These are phyloP conservation scores for Equus przewalskii DNA, from an alignment of 2,113 vertebrate genomes.

Conservation along the genomic window DNA sequence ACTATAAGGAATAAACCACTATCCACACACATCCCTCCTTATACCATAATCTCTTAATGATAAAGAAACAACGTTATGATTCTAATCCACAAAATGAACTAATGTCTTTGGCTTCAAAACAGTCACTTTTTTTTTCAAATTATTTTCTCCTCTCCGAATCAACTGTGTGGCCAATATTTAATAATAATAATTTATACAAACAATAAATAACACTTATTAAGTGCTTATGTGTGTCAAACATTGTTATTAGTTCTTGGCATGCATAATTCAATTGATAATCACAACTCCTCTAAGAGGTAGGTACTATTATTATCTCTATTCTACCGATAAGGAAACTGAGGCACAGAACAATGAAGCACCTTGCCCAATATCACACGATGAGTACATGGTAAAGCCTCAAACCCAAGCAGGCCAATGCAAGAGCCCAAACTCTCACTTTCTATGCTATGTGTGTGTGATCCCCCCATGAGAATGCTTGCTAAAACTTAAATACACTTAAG, in stretches of 20 bases:
- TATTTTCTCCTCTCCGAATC: slow-evolving; percentile 25
- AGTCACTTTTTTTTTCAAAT: slow-evolving; percentile 24
- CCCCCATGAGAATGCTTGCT: not conserved
- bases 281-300: not conserved
- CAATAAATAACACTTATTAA: not conserved
- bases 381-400: not conserved
- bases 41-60: not conserved
- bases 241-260: not conserved
- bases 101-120: slow-evolving; percentile 27
- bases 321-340: not conserved
- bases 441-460: not conserved
- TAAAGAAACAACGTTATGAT: not conserved
- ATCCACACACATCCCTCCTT: not conserved
- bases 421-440: not conserved
- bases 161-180: not conserved
- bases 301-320: not conserved
- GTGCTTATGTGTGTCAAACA: not conserved
- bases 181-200: slow-evolving; percentile 20
- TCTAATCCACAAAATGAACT: slow-evolving; percentile 38
- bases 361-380: not conserved
- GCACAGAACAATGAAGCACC: not conserved
- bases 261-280: not conserved
- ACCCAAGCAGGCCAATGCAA: not conserved
- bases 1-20: not conserved
- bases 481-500: slow-evolving; percentile 3